Evolutionary conservation across 92 coral and sea anemone species (phyloP).

Genomic region (Actinostola sp.): DNA sequence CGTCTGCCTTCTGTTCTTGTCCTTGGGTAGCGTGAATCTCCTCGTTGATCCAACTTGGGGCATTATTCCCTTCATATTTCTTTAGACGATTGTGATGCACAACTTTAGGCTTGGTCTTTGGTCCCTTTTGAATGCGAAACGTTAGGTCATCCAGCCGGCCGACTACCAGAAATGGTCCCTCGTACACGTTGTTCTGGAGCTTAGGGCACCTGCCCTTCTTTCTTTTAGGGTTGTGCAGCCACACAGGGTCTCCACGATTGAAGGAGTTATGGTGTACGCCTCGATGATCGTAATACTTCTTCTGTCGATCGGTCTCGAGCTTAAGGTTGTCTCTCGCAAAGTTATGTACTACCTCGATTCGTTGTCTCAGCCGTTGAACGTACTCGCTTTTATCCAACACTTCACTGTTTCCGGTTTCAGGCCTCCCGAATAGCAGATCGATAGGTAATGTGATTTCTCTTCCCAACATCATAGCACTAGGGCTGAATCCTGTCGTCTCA

Average conservation of each 20-base stretch:
- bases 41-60: conserved; percentile 20
- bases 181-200: conserved; percentile 2
- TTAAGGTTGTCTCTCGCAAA: conserved; percentile 15
- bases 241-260: conserved; percentile 30
- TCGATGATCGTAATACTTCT: neutral
- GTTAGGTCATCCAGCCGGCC: conserved; percentile 22
- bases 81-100: conserved; percentile 20
- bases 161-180: conserved; percentile 24
- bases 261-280: neutral
- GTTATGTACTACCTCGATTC: conserved; percentile 20
- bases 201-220: conserved; percentile 21
- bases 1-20: too few relatives aligned
- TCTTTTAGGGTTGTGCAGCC: conserved; percentile 38
- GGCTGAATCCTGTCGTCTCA: conserved; percentile 23
- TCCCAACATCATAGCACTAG: conserved; percentile 23
- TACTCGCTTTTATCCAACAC: conserved; percentile 11
- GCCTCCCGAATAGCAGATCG: conserved; percentile 16
- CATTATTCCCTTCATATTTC: conserved; percentile 17
- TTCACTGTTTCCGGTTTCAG: neutral
- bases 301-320: conserved; percentile 5
- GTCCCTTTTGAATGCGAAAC: conserved; percentile 17
- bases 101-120: conserved; percentile 14
- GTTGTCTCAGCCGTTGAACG: neutral
- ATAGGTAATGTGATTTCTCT: neutral
- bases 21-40: too few relatives aligned